Percentiles rank a stretch among this genome's conserved stretches.
These are phyloP conservation scores for Nomada ferruginata DNA, from an alignment of 2,888 invertebrate species.

Conservation along the genomic window DNA sequence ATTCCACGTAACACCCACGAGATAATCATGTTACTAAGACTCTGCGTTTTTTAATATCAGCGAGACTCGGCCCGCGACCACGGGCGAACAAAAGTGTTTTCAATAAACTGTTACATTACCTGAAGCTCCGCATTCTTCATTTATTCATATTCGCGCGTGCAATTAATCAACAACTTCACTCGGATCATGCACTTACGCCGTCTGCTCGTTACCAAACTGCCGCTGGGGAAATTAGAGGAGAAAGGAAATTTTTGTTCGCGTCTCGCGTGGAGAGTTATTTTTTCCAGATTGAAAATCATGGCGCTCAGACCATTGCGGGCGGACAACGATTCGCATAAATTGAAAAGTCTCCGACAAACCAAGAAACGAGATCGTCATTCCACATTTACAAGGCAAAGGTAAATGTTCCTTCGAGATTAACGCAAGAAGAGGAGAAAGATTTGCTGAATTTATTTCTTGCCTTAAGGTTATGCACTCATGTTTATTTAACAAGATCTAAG, in stretches of 20 bases:
- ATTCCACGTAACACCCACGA: constrained; percentile 80
- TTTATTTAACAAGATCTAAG: constrained; percentile 71
- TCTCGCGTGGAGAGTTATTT: too few species aligned
- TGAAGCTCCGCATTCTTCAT: constrained; percentile 62
- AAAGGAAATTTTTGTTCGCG: too few species aligned
- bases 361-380: background rate
- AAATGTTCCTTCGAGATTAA: background rate
- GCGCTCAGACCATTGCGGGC: background rate
- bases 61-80: constrained; percentile 78
- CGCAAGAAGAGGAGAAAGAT: background rate
- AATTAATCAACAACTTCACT: background rate
- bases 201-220: background rate
- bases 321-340: background rate
- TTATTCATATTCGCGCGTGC: background rate
- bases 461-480: constrained; percentile 63
- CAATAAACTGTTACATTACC: constrained; percentile 84
- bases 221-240: too few species aligned
- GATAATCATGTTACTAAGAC: constrained; percentile 83
- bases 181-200: background rate
- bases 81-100: constrained; percentile 81
- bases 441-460: background rate
- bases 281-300: constrained; percentile 7
- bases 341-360: accelerated
- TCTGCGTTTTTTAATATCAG: constrained; percentile 84
- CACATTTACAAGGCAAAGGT: background rate